A percentile compares a stretch with the other conserved stretches of the same genome.
These are phyloP conservation scores for Cherax destructor DNA, from an alignment of 1,140 invertebrate species.

Conservation along the genomic window DNA sequence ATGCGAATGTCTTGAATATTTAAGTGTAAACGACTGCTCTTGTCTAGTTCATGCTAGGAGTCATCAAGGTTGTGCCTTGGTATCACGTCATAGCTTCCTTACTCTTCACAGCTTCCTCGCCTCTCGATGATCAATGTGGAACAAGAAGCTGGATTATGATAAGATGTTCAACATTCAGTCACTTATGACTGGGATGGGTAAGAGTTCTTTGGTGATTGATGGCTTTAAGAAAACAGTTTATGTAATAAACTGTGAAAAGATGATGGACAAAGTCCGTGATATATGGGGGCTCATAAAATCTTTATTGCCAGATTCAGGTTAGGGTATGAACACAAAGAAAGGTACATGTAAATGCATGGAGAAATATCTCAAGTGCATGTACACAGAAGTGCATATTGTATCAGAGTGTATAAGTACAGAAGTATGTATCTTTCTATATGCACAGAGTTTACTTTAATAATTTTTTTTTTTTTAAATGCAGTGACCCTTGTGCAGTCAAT, in stretches of 20 bases:
- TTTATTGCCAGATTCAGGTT: background rate
- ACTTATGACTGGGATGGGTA: conserved; percentile 1
- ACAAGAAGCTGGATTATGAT: background rate
- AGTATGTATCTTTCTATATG: too few relatives aligned
- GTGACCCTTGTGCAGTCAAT: too few relatives aligned
- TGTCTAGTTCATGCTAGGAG: conserved; percentile 14
- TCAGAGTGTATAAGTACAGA: too few relatives aligned
- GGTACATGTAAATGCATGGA: too few relatives aligned
- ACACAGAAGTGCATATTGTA: too few relatives aligned
- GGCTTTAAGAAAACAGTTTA: background rate
- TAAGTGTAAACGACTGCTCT: background rate
- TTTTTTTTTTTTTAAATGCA: too few relatives aligned
- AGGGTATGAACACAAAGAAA: too few relatives aligned
- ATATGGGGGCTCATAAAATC: background rate
- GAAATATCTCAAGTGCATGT: too few relatives aligned
- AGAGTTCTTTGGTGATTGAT: background rate
- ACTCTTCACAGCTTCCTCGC: background rate
- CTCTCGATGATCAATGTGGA: background rate
- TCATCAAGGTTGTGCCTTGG: background rate
- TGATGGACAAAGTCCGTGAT: background rate
- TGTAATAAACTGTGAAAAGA: conserved; percentile 15
- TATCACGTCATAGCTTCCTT: background rate
- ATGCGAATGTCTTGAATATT: background rate
- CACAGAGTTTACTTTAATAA: too few relatives aligned
- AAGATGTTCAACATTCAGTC: background rate